phyloP scores from a whole-genome alignment of 2,113 vertebrate species.

The Greenwoodochromis staneri region DNA sequence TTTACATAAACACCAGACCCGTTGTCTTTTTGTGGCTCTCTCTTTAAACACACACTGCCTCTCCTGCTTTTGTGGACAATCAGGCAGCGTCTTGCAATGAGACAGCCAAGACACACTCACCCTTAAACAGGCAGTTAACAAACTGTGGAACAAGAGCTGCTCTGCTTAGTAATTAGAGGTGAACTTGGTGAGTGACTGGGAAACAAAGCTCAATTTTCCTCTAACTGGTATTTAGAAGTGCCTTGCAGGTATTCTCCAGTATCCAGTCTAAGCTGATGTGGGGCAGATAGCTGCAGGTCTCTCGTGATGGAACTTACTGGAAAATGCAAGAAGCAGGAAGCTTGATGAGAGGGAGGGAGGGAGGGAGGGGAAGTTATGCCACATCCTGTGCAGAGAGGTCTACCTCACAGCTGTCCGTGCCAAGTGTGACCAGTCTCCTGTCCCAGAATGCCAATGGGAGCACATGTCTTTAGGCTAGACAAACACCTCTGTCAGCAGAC shows the following conservation, averaged over 20 bases:
- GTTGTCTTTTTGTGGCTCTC: neutral
- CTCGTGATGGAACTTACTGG: slow-evolving; percentile 5
- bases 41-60: neutral
- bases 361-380: neutral
- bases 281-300: neutral
- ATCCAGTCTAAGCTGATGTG: neutral
- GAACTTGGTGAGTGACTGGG: slow-evolving; percentile 7
- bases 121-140: neutral
- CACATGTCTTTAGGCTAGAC: slow-evolving; percentile 13
- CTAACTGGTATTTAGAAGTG: slow-evolving; percentile 27
- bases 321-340: slow-evolving; percentile 22
- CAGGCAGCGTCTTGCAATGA: neutral
- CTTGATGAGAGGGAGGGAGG: neutral
- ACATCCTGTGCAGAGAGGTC: slow-evolving; percentile 26
- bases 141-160: neutral
- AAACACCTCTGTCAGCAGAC: slow-evolving; percentile 45
- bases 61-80: neutral
- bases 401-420: neutral
- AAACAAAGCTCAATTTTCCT: slow-evolving; percentile 35
- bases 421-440: slow-evolving; percentile 7
- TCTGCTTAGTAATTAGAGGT: slow-evolving; percentile 36
- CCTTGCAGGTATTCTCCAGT: slow-evolving; percentile 20
- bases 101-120: neutral
- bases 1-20: neutral
- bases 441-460: slow-evolving; percentile 5